Evolutionary conservation across 35 echinoderm and acorn worm species (phyloP), one percentile per base, ranked within the genome.

Genomic region (Apostichopus japonicus): DNA sequence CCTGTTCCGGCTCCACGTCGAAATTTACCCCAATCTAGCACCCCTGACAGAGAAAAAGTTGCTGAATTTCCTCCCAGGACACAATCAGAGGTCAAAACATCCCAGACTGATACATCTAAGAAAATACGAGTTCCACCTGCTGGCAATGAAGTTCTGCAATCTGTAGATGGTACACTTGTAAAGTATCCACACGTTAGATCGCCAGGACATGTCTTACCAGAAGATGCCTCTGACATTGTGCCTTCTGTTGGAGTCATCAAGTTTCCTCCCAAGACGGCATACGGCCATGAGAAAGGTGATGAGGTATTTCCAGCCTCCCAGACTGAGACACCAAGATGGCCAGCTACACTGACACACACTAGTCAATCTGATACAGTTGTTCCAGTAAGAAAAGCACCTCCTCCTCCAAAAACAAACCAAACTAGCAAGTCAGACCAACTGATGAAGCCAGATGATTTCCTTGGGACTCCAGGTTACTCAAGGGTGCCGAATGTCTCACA

Each of bases 211-310:
- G 57, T 8, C 57, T 13, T 13, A 61, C 8, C 77, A 9, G 10
- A 52, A 59, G 54, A 57, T 58, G 80, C 27, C 57, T 16, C 16
- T 27, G 86, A 89, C 4, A 44, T 89, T 52, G 7, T 72, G 4
- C 86, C 86, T 8, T 89, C 86, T 89, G 62, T 89, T n/a, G 86
- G 86, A 24, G 14, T 9, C 56, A 89, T 89, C 24, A 89, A 89
- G 86, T 62, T 14, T 52, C 86, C 86, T 51, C 86, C 86, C 23
- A 23, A 19, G 56, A 87, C 19, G 11, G 27, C 23, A 58, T 53
- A 56, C 55, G 21, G 27, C 55, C 11, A 83, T 54, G 79, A 56
- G 11, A 52, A 55, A 83, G 16, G 22, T 23, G 15, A 84, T 23
- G 6, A 6, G 17, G 22, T 14, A 75, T 6, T 24, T 19, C 71